These are phyloP conservation scores for Neelides sp. DNA, from an alignment of 1,140 invertebrate species.

Conservation along the genomic window DNA sequence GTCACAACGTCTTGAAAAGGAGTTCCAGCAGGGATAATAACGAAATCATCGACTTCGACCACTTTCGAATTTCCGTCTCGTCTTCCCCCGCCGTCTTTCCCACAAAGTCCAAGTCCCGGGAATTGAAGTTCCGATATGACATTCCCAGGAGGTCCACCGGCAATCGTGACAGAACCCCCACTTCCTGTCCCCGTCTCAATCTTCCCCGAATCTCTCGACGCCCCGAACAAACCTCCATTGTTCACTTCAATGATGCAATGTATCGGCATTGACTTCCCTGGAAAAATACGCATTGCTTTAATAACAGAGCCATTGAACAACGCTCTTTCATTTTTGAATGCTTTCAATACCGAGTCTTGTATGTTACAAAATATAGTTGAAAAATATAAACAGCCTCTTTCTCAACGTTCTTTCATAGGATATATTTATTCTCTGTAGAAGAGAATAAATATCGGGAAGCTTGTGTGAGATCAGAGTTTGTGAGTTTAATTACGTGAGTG, in stretches of 20 bases:
- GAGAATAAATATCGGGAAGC: too few relatives aligned
- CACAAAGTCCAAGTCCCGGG: conserved; percentile 1
- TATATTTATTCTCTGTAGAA: too few relatives aligned
- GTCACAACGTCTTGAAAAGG: conserved; percentile 70
- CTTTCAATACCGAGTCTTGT: too few relatives aligned
- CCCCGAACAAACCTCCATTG: conserved; percentile 9
- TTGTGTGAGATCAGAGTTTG: too few relatives aligned
- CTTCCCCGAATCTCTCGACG: conserved; percentile 19
- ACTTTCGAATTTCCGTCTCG: conserved; percentile 16
- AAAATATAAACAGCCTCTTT: too few relatives aligned
- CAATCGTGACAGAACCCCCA: neutral
- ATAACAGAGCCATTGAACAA: neutral
- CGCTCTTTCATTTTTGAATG: too few relatives aligned
- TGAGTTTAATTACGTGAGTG: too few relatives aligned
- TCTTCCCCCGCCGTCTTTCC: conserved; percentile 26
- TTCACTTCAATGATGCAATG: conserved; percentile 76
- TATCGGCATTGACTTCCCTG: conserved; percentile 80
- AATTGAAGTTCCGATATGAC: too few relatives aligned
- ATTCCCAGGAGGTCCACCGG: neutral
- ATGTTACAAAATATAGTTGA: too few relatives aligned
- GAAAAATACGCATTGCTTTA: conserved; percentile 1
- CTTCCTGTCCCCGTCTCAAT: neutral
- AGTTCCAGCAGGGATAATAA: conserved; percentile 78
- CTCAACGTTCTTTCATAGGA: too few relatives aligned
- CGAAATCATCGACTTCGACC: conserved; percentile 79